Base-by-base conservation (phyloP, 2,797 vertebrate genomes). In the Macroramphosus scolopax region DNA sequence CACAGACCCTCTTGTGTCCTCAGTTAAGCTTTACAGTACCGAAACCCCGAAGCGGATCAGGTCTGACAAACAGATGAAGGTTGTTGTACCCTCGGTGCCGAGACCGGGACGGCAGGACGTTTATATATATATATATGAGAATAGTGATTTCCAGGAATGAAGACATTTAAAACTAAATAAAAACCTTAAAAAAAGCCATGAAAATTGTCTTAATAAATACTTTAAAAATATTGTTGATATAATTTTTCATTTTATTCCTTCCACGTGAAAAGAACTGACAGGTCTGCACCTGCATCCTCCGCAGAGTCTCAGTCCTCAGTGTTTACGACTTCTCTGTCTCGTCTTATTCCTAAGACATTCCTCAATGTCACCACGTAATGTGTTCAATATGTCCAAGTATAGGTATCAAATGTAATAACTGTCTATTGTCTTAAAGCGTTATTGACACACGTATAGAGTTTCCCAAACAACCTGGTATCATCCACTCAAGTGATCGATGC, bases 401-500 rank as follows among this genome's bases (percentile, higher is more conserved):
- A 39, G 11, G 5, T 32, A 55, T 22, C 13, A 55, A 61, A 77
- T 69, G 18, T 15, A 61, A 75, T 78, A 65, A 57, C 15, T 12
- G 29, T 51, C 51, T 6, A 49, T 53, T 72, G 56, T 67, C 39
- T 34, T 34, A 72, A 42, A 42, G 45, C 17, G 30, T 42, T 59
- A 33, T 39, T 16, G 35, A 40, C 31, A 22, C 9, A 63, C 52
- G 69, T 71, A 18, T 75, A 55, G 49, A 30, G 59, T 82, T 83
- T 77, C 75, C 29, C 52, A 38, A 57, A 53, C 59, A 71, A 41
- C 31, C 47, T 17, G 44, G 39, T 51, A 32, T 68, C 6, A 66
- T 68, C 46, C 33, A 48, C 51, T 73, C 31, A 61, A 53, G 31
- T 9, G 18, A 68, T 84, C 68, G 5, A 81, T 80, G 36, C 14